Base-by-base conservation (phyloP, 2,113 vertebrate genomes). In the Columbina picui region DNA sequence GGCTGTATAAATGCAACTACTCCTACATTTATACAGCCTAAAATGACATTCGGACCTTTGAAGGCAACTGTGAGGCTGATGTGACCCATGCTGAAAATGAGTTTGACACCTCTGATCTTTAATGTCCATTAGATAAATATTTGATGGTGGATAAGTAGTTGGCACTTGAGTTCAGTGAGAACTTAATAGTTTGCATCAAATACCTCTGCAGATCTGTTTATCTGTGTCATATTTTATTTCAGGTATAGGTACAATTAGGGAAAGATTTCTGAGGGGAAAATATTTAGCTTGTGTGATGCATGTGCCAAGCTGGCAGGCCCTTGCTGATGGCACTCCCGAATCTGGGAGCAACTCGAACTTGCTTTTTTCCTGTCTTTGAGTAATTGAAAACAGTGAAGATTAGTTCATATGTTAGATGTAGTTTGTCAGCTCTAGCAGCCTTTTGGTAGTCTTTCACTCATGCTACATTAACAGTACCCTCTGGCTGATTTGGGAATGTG, bases 41-140 rank as follows among this genome's bases (percentile, higher is more conserved):
- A 39, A 39, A 39, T 12, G 39, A 39, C 39, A 39, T 39, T 39
- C 13, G 39, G 39, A 39, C 10, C 11, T 39, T 39, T 12, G 12
- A 12, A 39, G 39, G 39, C 39, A 39, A 39, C 39, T 12, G 12
- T 39, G 39, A 39, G 39, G 39, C 39, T 39, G 12, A 39, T 12
- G 39, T 39, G 39, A 12, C 39, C 39, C 11, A 10, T 12, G 39
- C 39, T 39, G 39, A 39, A 39, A 39, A 39, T 39, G 39, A 39
- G 39, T 39, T 39, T 39, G 39, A 39, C 39, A 39, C 39, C 41
- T 43, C 41, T 15, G 43, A 45, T 45, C 43, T 18, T 0, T 74
- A 91, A 82, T 26, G 56, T 84, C 60, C 22, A 38, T 89, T 81
- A 75, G 38, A 53, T 65, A 82, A 91, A 82, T 79, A 89, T 61